These are phyloP conservation scores for Ophioninae sp. DNA, from an alignment of 2,888 invertebrate species.

Conservation along the genomic window DNA sequence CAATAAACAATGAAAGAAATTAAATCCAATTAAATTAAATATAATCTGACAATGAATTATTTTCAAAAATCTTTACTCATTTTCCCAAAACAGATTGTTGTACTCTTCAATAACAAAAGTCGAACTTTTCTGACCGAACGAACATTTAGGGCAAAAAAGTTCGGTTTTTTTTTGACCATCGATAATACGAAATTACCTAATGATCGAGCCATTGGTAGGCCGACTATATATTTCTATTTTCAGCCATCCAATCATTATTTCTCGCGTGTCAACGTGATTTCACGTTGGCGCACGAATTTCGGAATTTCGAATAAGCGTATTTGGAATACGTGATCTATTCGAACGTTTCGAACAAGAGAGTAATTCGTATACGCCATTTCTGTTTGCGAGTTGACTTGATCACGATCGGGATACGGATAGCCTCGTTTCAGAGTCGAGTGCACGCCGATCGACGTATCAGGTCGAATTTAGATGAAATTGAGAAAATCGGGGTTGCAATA, in stretches of 20 bases:
- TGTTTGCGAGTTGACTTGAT: background rate
- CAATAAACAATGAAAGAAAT: too few relatives aligned
- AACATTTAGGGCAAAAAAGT: too few relatives aligned
- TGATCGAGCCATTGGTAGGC: too few relatives aligned
- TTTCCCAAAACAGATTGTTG: too few relatives aligned
- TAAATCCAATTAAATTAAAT: too few relatives aligned
- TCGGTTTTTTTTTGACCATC: too few relatives aligned
- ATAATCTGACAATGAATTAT: too few relatives aligned
- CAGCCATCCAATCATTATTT: background rate
- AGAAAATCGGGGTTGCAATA: conserved; percentile 15
- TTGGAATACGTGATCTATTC: background rate
- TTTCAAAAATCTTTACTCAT: too few relatives aligned
- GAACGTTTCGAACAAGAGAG: background rate
- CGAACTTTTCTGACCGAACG: too few relatives aligned
- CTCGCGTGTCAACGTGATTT: background rate
- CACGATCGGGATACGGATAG: background rate
- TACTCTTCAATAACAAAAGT: too few relatives aligned
- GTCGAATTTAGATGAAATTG: conserved; percentile 21
- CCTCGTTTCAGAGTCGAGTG: background rate
- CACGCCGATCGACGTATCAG: background rate
- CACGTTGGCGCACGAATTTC: background rate
- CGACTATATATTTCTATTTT: too few relatives aligned
- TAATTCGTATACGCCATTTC: background rate
- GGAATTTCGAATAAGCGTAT: background rate
- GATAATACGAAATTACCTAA: too few relatives aligned